phyloP scores from a whole-genome alignment of 2,888 invertebrate species.

The Chaitophorus viminalis region DNA sequence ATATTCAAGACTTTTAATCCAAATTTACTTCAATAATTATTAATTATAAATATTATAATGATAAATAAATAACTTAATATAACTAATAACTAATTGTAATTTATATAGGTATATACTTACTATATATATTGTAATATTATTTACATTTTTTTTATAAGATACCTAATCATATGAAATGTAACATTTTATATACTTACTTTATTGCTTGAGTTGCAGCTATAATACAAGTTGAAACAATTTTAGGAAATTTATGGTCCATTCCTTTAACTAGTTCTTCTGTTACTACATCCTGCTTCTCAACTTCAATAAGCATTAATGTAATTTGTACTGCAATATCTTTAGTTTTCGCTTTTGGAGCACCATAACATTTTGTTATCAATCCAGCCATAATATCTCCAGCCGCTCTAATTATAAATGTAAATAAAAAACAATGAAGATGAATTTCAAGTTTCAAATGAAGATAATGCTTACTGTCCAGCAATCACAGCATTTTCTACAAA shows the following conservation, averaged over 20 bases:
- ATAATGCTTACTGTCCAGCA: slow-evolving; percentile 71
- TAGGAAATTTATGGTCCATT: slow-evolving; percentile 94
- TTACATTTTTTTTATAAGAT: background rate
- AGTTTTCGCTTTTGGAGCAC: slow-evolving; percentile 89
- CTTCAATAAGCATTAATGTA: slow-evolving; percentile 92
- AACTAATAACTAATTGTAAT: background rate
- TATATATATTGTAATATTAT: background rate
- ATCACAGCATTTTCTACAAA: slow-evolving; percentile 90
- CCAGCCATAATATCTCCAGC: slow-evolving; percentile 89
- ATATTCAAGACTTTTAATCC: slow-evolving; percentile 90
- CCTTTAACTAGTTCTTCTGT: slow-evolving; percentile 93
- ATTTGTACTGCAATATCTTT: slow-evolving; percentile 91
- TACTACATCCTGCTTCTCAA: slow-evolving; percentile 91
- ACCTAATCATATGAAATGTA: background rate
- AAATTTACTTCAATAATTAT: slow-evolving; percentile 75
- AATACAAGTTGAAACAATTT: slow-evolving; percentile 88
- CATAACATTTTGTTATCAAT: slow-evolving; percentile 90
- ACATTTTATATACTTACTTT: slow-evolving; percentile 68
- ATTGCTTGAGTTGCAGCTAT: slow-evolving; percentile 79
- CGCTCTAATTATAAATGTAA: slow-evolving; percentile 70
- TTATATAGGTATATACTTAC: too few species aligned
- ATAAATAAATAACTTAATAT: background rate
- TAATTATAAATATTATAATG: slow-evolving; percentile 26
- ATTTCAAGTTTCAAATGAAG: background rate
- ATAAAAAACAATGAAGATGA: background rate